Evolutionary conservation across 2,888 invertebrate species (phyloP).

Genomic region (Julus scanicus): DNA sequence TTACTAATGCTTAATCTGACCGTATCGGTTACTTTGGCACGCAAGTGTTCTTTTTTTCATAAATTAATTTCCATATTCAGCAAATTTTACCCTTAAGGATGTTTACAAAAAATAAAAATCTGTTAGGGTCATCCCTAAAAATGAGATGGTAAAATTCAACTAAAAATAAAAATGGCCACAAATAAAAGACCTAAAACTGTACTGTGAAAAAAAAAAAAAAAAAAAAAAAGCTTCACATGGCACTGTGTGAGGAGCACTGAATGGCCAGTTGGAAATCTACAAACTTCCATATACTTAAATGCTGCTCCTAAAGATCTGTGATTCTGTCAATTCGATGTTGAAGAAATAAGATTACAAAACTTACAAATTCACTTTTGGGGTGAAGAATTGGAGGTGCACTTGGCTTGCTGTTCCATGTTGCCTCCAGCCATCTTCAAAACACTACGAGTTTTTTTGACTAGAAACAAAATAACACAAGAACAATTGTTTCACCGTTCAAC

Average conservation of each 20-base stretch:
- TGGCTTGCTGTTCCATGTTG: slow-evolving; percentile 51
- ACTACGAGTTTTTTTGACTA: slow-evolving; percentile 54
- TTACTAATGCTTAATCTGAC: too few species aligned
- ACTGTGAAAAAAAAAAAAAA: not conserved
- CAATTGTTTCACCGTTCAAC: not conserved
- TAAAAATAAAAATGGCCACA: too few species aligned
- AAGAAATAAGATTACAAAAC: not conserved
- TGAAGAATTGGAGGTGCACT: not conserved
- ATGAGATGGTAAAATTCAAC: too few species aligned
- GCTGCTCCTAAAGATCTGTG: not conserved
- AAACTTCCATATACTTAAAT: not conserved
- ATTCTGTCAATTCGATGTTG: not conserved
- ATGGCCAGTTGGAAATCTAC: not conserved
- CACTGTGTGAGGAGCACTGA: not conserved
- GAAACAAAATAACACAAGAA: slow-evolving; percentile 14
- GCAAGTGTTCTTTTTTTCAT: too few species aligned
- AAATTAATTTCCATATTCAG: too few species aligned
- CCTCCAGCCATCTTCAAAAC: slow-evolving; percentile 54
- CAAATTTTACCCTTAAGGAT: too few species aligned
- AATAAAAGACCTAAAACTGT: too few species aligned
- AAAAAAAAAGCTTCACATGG: not conserved
- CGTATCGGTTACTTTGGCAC: too few species aligned
- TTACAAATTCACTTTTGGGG: not conserved
- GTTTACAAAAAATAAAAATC: too few species aligned
- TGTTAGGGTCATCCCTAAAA: too few species aligned